Evolutionary conservation across 2,888 invertebrate genomes (phyloP), one percentile per base, ranked within the genome.

Genomic region (Mellilla xanthometata): DNA sequence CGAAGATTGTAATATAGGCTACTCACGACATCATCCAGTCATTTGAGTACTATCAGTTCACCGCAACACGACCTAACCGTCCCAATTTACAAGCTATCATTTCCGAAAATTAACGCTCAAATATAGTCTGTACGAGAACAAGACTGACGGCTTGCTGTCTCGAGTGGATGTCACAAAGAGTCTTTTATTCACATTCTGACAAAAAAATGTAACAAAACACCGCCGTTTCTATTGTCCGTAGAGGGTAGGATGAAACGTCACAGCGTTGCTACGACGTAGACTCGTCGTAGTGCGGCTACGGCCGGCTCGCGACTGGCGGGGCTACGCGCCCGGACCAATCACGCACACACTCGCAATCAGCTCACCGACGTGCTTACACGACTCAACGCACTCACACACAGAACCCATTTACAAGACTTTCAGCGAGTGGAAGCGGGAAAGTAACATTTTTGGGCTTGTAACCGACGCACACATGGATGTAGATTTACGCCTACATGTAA

Each of bases 381-480:
- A 53, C 61, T 54, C 62, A 56, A 53, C 61, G 56, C 64, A 72
- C 80, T 35, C 82, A 82, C 80, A 83, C 84, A 61, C 13, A 12
- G 49, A 39, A 48, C 38, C 27, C 41, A 11, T 41, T 80, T 84
- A 80, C 79, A 81, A 70, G 68, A 72, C 36, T 28, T 41, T 60
- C 69, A 56, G 60, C 68, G 72, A 68, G 88, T 72, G 86, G 58
- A 76, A 88, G 80, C 77, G 66, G 75, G 88, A 87, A 72, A 77
- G 83, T 80, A 79, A 69, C 75, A 81, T 81, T 86, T 84, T 86
- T 79, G 78, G 77, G 75, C 71, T 78, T 81, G 86, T 84, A 88
- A 84, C 38, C 77, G 77, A 77, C 77, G 78, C 76, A 79, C 80
- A 84, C 81, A 82, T 71, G 68, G 69, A 76, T 78, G 74, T 68